Evolutionary conservation across 2,797 vertebrate genomes (phyloP).

Genomic region (Arctocebus calabarensis): DNA sequence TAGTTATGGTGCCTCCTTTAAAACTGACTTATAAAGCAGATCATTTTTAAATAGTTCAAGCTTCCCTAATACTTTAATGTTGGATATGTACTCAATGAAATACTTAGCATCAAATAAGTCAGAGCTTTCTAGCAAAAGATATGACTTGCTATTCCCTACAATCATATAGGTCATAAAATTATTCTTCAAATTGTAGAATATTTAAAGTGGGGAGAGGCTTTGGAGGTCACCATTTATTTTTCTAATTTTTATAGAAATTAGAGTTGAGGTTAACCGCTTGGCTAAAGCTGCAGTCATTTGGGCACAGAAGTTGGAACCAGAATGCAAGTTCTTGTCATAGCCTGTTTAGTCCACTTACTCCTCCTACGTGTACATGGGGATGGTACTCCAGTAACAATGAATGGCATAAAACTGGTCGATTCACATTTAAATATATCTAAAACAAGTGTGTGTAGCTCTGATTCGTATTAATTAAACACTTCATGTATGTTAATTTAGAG

Average conservation of each 20-base stretch:
- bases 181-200: not conserved
- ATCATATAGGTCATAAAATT: not conserved
- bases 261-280: not conserved
- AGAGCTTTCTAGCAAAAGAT: not conserved
- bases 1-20: not conserved
- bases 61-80: not conserved
- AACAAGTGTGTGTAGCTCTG: not conserved
- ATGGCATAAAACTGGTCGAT: not conserved
- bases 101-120: not conserved
- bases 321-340: not conserved
- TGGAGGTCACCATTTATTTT: conserved; percentile 13
- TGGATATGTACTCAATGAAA: not conserved
- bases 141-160: not conserved
- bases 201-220: not conserved
- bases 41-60: not conserved
- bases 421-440: not conserved
- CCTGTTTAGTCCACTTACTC: not conserved
- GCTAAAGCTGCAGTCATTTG: not conserved
- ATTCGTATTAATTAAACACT: not conserved
- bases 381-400: not conserved
- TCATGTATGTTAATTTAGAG: not conserved
- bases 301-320: not conserved
- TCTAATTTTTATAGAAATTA: not conserved
- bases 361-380: not conserved
- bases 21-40: not conserved